phyloP scores from a whole-genome alignment of 2,888 invertebrate genomes.

The Melangyna quadrimaculata region DNA sequence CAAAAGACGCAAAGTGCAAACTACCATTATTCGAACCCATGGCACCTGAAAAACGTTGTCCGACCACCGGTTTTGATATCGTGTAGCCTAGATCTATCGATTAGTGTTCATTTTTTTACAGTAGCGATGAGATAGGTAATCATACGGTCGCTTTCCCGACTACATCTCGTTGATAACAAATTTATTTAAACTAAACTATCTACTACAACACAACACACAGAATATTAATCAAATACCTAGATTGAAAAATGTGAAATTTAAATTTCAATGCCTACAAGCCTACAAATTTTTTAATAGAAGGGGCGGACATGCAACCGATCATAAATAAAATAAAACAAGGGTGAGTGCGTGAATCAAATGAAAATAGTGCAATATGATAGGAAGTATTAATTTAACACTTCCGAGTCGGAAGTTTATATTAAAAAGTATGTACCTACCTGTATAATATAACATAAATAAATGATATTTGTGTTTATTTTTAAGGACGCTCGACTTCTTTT shows the following conservation, averaged over 20 bases:
- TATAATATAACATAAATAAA: too few species aligned
- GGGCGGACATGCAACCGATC: background rate
- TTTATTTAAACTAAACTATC: constrained; percentile 34
- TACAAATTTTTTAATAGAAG: background rate
- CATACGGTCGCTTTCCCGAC: too few species aligned
- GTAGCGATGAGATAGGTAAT: too few species aligned
- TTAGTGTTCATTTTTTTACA: too few species aligned
- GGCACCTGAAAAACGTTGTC: too few species aligned
- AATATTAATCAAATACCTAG: constrained; percentile 45
- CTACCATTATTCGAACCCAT: too few species aligned
- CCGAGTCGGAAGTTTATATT: constrained; percentile 19
- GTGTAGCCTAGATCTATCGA: too few species aligned
- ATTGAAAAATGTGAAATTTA: background rate
- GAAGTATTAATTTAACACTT: constrained; percentile 37
- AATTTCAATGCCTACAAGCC: background rate
- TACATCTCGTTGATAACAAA: background rate
- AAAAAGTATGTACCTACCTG: too few species aligned
- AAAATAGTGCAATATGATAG: constrained; percentile 43
- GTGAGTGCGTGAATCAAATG: constrained; percentile 24
- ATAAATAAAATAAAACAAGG: constrained; percentile 19
- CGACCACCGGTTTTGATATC: too few species aligned
- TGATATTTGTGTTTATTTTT: background rate
- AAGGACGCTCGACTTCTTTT: too few species aligned
- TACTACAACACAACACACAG: background rate
- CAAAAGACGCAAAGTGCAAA: too few species aligned